Conservation (phyloP, 2,888 invertebrate genomes). For the Piscicola geometra region DNA sequence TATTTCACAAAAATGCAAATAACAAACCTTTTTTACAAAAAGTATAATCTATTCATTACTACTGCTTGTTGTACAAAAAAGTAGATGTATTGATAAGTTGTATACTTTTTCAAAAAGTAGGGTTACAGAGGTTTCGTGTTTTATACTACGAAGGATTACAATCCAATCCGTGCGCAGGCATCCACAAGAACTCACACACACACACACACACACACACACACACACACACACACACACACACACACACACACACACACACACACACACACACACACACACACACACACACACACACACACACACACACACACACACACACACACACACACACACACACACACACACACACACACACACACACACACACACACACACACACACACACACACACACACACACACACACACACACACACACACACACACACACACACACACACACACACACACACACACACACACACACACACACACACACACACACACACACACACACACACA, state of each 20-base stretch:
- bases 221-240: slow-evolving; percentile 33
- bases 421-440: background rate
- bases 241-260: slow-evolving; percentile 44
- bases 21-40: no score
- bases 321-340: slow-evolving; percentile 38
- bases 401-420: background rate
- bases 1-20: background rate
- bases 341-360: slow-evolving; percentile 38
- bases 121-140: no score
- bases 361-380: slow-evolving; percentile 35
- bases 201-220: slow-evolving; percentile 37
- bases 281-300: slow-evolving; percentile 55
- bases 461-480: background rate
- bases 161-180: background rate
- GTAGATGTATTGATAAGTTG: no score
- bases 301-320: slow-evolving; percentile 55
- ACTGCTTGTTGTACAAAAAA: no score
- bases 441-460: background rate
- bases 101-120: no score
- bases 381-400: slow-evolving; percentile 29
- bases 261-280: slow-evolving; percentile 59
- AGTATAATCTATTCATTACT: no score
- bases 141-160: no score
- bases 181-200: slow-evolving; percentile 24
- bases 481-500: background rate